Evolutionary conservation across 2,888 invertebrate species (phyloP), one percentile per base, ranked within the genome.

Genomic region (Osmoderma eremita): DNA sequence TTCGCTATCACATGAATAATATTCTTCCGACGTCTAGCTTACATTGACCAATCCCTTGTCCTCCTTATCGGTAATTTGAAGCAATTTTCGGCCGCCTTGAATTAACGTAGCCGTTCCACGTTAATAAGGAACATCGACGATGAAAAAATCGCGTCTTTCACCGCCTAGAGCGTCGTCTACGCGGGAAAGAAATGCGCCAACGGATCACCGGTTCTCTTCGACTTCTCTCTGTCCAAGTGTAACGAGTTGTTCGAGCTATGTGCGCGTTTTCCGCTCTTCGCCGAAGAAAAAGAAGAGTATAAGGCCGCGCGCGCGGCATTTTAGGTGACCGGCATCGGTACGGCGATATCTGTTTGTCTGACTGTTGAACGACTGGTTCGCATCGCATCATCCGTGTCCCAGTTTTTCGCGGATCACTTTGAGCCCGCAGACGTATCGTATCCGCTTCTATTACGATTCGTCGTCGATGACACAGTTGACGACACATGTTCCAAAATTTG

Each of bases 121-220:
- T 30, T 30, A 30, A 30, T 30, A 30, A 30, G 6, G 30, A 30
- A 30, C 6, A 30, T 17, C 13, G 20, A 5, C 39, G 18, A 3
- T 17, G 17, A 63, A 63, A 63, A 63, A 63, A 39, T 38, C 8
- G 22, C 22, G 15, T 63, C 63, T 63, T 63, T 63, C 63, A 50
- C 63, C 63, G 63, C 63, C 53, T 24, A 42, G 1, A 36, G 63
- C 63, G 2, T 18, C 30, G 22, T 41, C 41, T 38, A 50, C 63
- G 41, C 54, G 41, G 22, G 58, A 58, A 45, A 45, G 22, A 58
- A 53, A 53, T 53, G 17, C 45, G 18, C 13, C 5, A 3, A 42
- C 20, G 10, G 24, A 22, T 17, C 42, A 36, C 18, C n/a, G 10
- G 10, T 8, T 30, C 1, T 58, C 42, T 45, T 58, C 58, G 12